phyloP scores from a whole-genome alignment of 2,113 vertebrate genomes.

The Tachuris rubrigastra region DNA sequence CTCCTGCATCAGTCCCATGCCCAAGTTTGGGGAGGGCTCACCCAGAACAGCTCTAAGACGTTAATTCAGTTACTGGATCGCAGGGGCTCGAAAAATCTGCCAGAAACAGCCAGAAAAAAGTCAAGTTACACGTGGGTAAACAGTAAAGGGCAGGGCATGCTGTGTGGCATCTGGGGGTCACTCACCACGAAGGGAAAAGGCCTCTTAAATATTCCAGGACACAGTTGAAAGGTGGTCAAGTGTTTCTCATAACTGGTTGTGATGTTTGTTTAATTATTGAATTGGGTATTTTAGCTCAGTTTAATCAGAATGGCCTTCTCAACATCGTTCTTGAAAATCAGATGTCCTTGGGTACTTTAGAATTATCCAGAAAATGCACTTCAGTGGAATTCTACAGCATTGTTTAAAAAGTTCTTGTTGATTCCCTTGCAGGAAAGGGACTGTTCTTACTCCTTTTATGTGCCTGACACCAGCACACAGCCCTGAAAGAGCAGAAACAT shows the following conservation, averaged over 20 bases:
- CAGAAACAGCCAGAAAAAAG: not conserved
- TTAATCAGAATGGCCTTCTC: not conserved
- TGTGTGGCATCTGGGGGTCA: not conserved
- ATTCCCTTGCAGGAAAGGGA: not conserved
- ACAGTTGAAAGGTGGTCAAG: not conserved
- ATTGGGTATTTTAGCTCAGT: not conserved
- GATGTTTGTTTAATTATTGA: not conserved
- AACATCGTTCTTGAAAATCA: not conserved
- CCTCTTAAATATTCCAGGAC: not conserved
- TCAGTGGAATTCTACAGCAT: not conserved
- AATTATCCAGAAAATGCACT: not conserved
- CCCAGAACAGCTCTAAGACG: not conserved
- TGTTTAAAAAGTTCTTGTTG: not conserved
- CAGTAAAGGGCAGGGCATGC: not conserved
- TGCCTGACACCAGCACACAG: not conserved
- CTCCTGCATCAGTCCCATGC: not conserved
- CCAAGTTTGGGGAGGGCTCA: not conserved
- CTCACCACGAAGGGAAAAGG: not conserved
- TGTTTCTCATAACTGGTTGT: no score
- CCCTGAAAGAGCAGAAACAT: not conserved
- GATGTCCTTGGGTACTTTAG: not conserved
- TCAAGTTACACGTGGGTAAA: fast-evolving
- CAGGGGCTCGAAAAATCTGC: not conserved
- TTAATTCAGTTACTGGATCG: not conserved
- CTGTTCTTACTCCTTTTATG: not conserved